Percentiles rank a stretch among this genome's conserved stretches.
phyloP scores from a whole-genome alignment of 2,113 vertebrate genomes.

The Sakesphorus luctuosus region DNA sequence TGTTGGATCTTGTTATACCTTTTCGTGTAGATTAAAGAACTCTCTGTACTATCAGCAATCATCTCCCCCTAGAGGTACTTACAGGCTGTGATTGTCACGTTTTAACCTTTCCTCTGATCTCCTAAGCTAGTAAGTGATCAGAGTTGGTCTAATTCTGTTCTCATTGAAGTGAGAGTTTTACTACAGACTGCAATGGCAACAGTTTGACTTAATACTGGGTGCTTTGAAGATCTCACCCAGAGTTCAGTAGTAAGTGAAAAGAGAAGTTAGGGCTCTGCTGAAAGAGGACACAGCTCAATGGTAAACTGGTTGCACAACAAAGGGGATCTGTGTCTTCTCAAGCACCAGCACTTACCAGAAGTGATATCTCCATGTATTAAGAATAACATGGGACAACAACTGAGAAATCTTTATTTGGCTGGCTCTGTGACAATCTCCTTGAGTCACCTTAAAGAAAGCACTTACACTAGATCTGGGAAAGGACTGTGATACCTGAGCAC shows the following conservation, averaged over 20 bases:
- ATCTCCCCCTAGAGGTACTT: conserved; percentile 17
- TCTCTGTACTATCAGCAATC: conserved; percentile 24
- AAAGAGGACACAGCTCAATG: background rate
- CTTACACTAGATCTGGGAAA: background rate
- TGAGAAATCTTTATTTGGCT: background rate
- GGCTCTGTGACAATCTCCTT: background rate
- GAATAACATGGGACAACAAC: background rate
- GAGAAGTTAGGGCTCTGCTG: background rate
- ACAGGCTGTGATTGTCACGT: conserved; percentile 45
- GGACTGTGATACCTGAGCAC: background rate
- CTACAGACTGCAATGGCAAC: background rate
- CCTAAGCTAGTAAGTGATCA: conserved; percentile 14
- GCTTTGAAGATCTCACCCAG: conserved; percentile 29
- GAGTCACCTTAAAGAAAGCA: background rate
- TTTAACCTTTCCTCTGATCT: conserved; percentile 53
- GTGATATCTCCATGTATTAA: rapidly evolving
- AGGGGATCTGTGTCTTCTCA: background rate
- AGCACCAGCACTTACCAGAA: background rate
- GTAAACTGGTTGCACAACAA: background rate
- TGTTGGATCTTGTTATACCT: conserved; percentile 28
- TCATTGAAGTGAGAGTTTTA: conserved; percentile 24
- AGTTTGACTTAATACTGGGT: background rate
- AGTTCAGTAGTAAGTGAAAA: background rate
- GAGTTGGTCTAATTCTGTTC: conserved; percentile 22
- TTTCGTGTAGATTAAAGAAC: conserved; percentile 55